phyloP scores from a whole-genome alignment of 1,140 invertebrate species.

The Saccostrea echinata region DNA sequence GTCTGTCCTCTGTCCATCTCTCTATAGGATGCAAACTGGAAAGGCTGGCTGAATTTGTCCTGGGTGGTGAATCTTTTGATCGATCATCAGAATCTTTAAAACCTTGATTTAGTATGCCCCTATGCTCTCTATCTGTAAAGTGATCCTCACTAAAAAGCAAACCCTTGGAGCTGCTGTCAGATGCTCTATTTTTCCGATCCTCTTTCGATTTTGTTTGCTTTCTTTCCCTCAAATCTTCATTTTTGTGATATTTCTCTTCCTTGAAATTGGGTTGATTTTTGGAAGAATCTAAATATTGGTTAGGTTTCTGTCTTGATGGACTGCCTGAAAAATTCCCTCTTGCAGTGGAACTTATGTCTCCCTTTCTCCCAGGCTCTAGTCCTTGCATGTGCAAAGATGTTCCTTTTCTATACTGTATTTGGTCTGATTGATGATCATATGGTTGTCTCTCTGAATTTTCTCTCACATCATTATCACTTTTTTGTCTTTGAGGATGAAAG shows the following conservation, averaged over 20 bases:
- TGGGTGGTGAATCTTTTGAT: background rate
- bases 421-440: background rate
- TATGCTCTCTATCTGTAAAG: background rate
- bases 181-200: conserved; percentile 4
- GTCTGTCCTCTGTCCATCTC: background rate
- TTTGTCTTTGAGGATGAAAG: background rate
- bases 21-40: background rate
- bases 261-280: background rate
- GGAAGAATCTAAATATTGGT: background rate
- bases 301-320: background rate
- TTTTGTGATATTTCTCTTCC: background rate
- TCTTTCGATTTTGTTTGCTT: background rate
- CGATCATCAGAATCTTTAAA: background rate
- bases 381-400: background rate
- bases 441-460: background rate
- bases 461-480: background rate
- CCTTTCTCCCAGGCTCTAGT: background rate
- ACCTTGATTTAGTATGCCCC: background rate
- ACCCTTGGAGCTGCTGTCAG: conserved; percentile 2
- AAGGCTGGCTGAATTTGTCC: conserved; percentile 10
- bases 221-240: background rate
- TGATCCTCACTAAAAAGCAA: conserved; percentile 20
- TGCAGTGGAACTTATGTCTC: background rate
- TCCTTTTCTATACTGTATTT: background rate
- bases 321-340: background rate